These are phyloP conservation scores for Sebastes oblongus DNA, from an alignment of 2,797 vertebrate species.

Conservation along the genomic window DNA sequence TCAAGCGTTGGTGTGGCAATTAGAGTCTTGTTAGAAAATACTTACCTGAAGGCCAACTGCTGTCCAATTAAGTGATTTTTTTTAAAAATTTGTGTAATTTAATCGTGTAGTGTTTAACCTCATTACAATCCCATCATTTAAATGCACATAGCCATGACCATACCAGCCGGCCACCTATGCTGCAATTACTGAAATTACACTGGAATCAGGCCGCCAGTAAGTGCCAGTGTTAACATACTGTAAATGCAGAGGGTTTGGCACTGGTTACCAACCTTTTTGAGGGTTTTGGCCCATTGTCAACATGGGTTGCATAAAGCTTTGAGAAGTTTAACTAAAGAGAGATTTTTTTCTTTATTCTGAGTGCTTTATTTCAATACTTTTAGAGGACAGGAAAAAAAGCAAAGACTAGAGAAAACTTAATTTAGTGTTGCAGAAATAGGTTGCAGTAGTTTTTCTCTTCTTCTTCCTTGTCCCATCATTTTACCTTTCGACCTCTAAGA, in stretches of 20 bases:
- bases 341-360: neutral
- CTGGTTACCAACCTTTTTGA: neutral
- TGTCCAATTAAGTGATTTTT: neutral
- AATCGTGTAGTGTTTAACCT: constrained; percentile 40
- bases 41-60: neutral
- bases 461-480: no score
- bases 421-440: neutral
- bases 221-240: constrained; percentile 40
- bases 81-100: constrained; percentile 15
- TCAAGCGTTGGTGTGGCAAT: neutral
- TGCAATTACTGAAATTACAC: constrained; percentile 48
- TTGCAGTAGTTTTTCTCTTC: neutral
- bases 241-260: constrained; percentile 12
- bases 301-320: neutral
- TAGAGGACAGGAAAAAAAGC: neutral
- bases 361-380: neutral
- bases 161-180: constrained; percentile 23
- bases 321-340: neutral
- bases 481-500: neutral
- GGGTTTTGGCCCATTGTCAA: neutral
- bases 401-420: neutral
- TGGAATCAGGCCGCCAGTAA: constrained; percentile 22
- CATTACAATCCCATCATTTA: constrained; percentile 33
- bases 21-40: constrained; percentile 7
- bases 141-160: neutral